phyloP scores from a whole-genome alignment of 2,888 invertebrate species.

The Gortyna flavago region DNA sequence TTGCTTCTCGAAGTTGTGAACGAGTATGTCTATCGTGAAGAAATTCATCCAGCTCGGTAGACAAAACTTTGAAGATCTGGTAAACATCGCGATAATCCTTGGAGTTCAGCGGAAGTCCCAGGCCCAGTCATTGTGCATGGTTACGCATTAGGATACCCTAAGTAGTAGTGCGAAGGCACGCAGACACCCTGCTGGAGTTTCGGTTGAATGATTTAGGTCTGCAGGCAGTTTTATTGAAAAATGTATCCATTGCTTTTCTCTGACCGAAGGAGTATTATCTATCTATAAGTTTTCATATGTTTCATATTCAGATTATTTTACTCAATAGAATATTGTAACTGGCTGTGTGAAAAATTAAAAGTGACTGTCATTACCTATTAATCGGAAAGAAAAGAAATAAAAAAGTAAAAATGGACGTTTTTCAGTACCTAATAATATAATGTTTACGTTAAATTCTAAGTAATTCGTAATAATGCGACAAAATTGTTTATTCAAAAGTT shows the following conservation, averaged over 20 bases:
- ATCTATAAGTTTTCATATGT: background rate
- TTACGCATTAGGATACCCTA: too few relatives aligned
- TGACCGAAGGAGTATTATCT: constrained; percentile 7
- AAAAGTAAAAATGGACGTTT: constrained; percentile 58
- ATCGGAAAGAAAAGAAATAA: constrained; percentile 35
- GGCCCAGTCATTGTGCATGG: background rate
- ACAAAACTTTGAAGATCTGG: background rate
- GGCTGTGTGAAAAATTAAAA: constrained; percentile 46
- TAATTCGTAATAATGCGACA: constrained; percentile 67
- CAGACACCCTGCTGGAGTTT: background rate
- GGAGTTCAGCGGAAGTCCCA: background rate
- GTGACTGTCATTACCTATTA: constrained; percentile 28
- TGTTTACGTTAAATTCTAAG: constrained; percentile 53
- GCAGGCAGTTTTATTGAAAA: background rate
- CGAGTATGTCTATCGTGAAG: too few relatives aligned
- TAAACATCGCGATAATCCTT: background rate
- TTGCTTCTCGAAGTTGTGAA: too few relatives aligned
- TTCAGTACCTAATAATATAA: constrained; percentile 33
- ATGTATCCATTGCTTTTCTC: background rate
- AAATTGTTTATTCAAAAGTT: constrained; percentile 70
- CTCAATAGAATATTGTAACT: constrained; percentile 18
- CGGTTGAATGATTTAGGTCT: background rate
- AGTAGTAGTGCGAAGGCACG: too few relatives aligned
- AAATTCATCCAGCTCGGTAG: too few relatives aligned
- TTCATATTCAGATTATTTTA: background rate